phyloP scores from a whole-genome alignment of 2,113 vertebrate genomes.

The Egretta garzetta region DNA sequence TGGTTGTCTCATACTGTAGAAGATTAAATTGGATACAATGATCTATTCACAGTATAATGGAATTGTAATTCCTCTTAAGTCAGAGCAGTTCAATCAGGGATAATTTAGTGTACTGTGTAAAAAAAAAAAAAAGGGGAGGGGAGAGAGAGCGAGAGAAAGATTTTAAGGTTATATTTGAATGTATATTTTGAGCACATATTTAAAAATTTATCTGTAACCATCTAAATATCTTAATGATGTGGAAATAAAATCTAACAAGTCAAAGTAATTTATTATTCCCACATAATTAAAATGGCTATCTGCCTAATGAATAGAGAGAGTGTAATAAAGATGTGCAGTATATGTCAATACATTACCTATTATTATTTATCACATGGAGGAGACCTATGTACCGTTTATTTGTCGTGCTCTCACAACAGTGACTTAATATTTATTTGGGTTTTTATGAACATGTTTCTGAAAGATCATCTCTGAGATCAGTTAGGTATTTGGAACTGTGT shows the following conservation, averaged over 20 bases:
- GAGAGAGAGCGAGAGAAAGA: neutral
- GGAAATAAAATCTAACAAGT: neutral
- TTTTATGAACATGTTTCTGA: neutral
- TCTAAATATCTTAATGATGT: neutral
- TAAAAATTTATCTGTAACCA: neutral
- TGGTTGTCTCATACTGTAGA: neutral
- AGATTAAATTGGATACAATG: neutral
- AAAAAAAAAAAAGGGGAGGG: neutral
- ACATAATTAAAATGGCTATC: neutral
- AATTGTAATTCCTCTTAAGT: neutral
- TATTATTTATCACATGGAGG: neutral
- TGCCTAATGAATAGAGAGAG: neutral
- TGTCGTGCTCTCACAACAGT: neutral
- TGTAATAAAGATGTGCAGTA: neutral
- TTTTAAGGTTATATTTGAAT: neutral
- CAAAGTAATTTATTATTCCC: neutral
- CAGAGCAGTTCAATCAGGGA: neutral
- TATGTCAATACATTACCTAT: neutral
- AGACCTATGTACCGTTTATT: neutral
- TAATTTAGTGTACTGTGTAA: neutral
- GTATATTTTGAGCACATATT: neutral
- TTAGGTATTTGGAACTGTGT: neutral
- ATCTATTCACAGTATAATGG: neutral
- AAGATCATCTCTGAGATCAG: neutral
- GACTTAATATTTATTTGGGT: neutral